A percentile compares a stretch with the other conserved stretches of the same genome.
Evolutionary conservation across 2,888 invertebrate species (phyloP).

Genomic region (Leptopilina drosophilae): DNA sequence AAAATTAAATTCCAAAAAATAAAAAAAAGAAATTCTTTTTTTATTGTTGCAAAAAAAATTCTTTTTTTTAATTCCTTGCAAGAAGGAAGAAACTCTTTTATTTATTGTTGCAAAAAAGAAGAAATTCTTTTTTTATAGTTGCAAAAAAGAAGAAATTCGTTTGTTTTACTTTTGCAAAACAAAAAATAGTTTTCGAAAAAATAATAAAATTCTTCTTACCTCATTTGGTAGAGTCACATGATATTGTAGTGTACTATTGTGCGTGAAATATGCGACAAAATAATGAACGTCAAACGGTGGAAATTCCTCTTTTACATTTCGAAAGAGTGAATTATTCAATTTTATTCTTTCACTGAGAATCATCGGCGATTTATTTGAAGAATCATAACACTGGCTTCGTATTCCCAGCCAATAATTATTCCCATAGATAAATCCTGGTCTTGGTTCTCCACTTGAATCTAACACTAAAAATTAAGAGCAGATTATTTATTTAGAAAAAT

Average conservation of each 20-base stretch:
- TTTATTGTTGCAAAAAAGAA: too few species aligned
- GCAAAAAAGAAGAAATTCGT: too few species aligned
- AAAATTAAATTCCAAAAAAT: background rate
- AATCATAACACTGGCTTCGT: constrained; percentile 78
- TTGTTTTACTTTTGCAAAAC: too few species aligned
- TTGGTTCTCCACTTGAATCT: constrained; percentile 80
- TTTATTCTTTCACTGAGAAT: constrained; percentile 62
- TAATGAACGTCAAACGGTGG: constrained; percentile 75
- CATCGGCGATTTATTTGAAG: constrained; percentile 67
- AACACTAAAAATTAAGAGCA: constrained; percentile 72
- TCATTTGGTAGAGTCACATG: constrained; percentile 75
- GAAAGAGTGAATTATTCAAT: constrained; percentile 65
- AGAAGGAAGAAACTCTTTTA: too few species aligned
- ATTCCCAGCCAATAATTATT: constrained; percentile 82
- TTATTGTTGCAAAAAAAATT: too few species aligned
- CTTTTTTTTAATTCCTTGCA: too few species aligned
- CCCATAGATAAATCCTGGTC: constrained; percentile 80
- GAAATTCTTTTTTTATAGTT: too few species aligned
- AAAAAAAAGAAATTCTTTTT: too few species aligned
- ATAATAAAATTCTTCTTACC: constrained; percentile 65
- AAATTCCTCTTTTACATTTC: constrained; percentile 70
- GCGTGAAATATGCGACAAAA: constrained; percentile 73
- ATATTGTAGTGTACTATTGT: constrained; percentile 76
- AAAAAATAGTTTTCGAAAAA: background rate
- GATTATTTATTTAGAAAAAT: too few species aligned